Conservation (phyloP, 2,797 vertebrate genomes). For the Alouatta caraya region DNA sequence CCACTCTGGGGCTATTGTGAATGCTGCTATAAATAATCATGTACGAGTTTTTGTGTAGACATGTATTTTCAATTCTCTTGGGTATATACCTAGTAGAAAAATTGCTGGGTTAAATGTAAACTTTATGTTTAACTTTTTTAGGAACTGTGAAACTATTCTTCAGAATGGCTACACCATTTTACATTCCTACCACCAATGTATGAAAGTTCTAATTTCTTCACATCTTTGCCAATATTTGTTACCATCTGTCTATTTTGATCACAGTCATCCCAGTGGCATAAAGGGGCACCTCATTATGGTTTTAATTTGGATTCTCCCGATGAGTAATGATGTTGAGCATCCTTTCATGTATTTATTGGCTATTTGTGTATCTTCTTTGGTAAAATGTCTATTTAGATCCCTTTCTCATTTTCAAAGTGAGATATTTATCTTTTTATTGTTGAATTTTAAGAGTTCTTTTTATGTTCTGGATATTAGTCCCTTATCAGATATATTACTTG, state of each 20-base stretch:
- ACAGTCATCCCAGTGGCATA: neutral
- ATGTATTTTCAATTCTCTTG: neutral
- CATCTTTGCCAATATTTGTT: neutral
- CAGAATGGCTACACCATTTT: neutral
- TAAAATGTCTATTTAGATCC: neutral
- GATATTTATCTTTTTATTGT: neutral
- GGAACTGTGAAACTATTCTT: neutral
- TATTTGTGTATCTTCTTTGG: neutral
- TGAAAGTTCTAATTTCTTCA: neutral
- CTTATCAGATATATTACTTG: neutral
- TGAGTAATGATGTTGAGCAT: neutral
- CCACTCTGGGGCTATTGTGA: neutral
- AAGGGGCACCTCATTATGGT: neutral
- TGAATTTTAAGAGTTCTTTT: neutral
- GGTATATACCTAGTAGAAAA: neutral
- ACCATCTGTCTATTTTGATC: neutral
- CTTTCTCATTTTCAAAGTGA: neutral
- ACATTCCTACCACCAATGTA: neutral
- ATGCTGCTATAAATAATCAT: neutral
- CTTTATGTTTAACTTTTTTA: neutral
- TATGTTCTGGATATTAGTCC: neutral
- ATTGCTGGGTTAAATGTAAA: neutral
- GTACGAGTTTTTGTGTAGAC: neutral
- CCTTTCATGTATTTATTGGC: neutral
- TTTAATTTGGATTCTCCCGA: neutral